These are phyloP conservation scores for Psammodynastes pulverulentus DNA, from an alignment of 2,113 vertebrate genomes.

Conservation along the genomic window DNA sequence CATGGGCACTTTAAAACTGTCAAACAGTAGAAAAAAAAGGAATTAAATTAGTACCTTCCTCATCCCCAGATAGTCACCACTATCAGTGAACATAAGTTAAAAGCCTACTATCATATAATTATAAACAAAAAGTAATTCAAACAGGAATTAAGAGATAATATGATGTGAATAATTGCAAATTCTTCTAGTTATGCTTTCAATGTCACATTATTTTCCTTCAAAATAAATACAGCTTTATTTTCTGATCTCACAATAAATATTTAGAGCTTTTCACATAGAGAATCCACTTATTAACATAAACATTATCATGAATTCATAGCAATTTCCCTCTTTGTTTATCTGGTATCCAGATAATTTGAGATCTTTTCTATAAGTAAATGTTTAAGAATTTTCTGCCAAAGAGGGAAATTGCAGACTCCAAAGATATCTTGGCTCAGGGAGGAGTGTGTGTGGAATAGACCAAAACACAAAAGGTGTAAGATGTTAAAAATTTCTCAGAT, in stretches of 20 bases:
- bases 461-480: background rate
- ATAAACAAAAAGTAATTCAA: background rate
- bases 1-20: background rate
- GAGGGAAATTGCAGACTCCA: background rate
- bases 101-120: background rate
- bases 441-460: background rate
- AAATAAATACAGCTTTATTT: background rate
- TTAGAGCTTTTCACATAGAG: background rate
- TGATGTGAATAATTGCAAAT: background rate
- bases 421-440: background rate
- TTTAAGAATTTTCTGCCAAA: background rate
- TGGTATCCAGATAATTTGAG: background rate
- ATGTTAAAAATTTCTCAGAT: background rate
- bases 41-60: background rate
- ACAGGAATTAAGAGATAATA: background rate
- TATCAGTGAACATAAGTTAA: background rate
- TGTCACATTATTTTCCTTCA: background rate
- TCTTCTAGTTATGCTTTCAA: background rate
- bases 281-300: background rate
- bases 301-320: background rate
- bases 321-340: background rate
- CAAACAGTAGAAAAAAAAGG: background rate
- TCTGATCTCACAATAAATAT: background rate
- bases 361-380: background rate
- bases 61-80: background rate